Percentiles rank a stretch among this genome's conserved stretches.
Evolutionary conservation across 2,113 vertebrate species (phyloP).

Genomic region (Nesospiza acunhae): DNA sequence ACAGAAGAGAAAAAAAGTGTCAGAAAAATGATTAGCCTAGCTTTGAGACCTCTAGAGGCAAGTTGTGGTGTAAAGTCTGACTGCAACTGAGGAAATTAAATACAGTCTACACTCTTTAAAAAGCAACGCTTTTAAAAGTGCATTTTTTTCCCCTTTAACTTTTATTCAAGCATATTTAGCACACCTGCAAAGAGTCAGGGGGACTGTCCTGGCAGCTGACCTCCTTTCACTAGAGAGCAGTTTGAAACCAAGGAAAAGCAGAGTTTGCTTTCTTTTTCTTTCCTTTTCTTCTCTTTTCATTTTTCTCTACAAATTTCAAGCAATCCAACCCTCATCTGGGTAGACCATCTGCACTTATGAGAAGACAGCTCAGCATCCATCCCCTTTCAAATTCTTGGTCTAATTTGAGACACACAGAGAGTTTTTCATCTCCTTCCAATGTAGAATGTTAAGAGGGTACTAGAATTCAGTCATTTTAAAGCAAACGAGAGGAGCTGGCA

Average conservation of each 20-base stretch:
- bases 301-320: neutral
- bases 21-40: conserved; percentile 1
- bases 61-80: neutral
- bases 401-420: neutral
- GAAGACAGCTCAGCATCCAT: neutral
- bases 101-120: neutral
- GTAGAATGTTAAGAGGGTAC: neutral
- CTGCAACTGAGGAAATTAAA: conserved; percentile 24
- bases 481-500: neutral
- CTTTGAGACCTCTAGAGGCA: neutral
- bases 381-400: neutral
- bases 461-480: neutral
- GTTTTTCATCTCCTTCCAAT: neutral
- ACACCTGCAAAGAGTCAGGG: neutral
- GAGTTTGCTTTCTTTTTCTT: neutral
- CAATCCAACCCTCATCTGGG: neutral
- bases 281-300: neutral
- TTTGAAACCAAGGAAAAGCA: neutral
- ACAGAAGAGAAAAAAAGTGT: neutral
- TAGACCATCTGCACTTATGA: neutral
- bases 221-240: neutral
- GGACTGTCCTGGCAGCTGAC: neutral
- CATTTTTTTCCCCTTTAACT: neutral
- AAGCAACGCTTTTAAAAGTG: neutral
- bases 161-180: neutral